These are phyloP conservation scores for Zapornia atra DNA, from an alignment of 2,113 vertebrate species.

Conservation along the genomic window DNA sequence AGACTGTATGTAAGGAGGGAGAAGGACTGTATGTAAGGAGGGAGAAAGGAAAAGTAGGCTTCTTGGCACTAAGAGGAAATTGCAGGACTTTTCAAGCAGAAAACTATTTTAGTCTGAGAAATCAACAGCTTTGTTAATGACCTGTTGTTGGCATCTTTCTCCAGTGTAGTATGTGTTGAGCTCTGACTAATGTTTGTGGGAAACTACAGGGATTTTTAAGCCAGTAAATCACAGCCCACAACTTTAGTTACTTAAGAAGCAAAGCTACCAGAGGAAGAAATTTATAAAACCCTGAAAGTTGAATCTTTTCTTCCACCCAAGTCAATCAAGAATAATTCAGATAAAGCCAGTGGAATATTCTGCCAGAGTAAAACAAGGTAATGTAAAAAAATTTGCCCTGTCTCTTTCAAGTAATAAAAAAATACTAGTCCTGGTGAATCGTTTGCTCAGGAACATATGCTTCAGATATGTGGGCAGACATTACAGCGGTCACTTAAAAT, in stretches of 20 bases:
- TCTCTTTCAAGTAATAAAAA: neutral
- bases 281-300: neutral
- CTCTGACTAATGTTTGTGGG: neutral
- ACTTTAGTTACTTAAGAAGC: neutral
- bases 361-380: neutral
- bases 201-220: neutral
- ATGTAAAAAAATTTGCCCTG: neutral
- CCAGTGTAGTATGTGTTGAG: neutral
- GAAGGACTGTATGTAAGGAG: neutral
- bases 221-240: neutral
- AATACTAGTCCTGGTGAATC: neutral
- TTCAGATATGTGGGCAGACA: neutral
- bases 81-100: neutral
- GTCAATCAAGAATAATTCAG: neutral
- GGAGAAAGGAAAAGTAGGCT: neutral
- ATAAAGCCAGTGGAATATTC: neutral
- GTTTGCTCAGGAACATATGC: neutral
- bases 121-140: neutral
- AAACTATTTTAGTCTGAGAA: conserved; percentile 21
- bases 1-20: neutral
- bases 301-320: neutral
- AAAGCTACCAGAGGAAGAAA: neutral
- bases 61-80: neutral
- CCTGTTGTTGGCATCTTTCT: neutral
- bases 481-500: neutral